These are phyloP conservation scores for Zelleria hepariella DNA, from an alignment of 2,888 invertebrate genomes.

Conservation along the genomic window DNA sequence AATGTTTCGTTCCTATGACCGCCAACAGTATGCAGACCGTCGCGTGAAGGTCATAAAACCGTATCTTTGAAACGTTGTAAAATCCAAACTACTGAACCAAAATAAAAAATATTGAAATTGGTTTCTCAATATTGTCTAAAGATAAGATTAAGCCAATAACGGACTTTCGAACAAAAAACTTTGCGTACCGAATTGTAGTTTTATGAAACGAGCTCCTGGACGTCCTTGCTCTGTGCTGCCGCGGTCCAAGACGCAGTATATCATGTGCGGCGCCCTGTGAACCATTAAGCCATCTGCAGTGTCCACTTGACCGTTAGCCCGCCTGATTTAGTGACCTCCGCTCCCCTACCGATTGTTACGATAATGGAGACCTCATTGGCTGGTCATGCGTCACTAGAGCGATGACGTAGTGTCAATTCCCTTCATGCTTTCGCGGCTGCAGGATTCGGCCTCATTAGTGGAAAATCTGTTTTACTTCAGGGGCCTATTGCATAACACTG, in stretches of 20 bases:
- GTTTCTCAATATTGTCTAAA: too few species aligned
- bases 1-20: too few species aligned
- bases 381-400: neutral
- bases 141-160: too few species aligned
- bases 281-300: conserved; percentile 1
- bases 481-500: too few species aligned
- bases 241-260: neutral
- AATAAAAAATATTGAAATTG: too few species aligned
- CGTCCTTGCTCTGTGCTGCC: neutral
- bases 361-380: neutral
- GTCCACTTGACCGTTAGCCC: neutral
- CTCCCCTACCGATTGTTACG: neutral
- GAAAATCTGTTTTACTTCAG: neutral
- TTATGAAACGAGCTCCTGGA: too few species aligned
- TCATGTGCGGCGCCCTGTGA: neutral
- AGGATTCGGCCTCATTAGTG: neutral
- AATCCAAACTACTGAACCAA: too few species aligned
- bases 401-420: neutral
- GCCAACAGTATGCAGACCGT: too few species aligned
- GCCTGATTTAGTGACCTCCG: neutral
- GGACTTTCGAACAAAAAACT: too few species aligned
- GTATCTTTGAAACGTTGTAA: too few species aligned
- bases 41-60: too few species aligned
- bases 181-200: too few species aligned
- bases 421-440: neutral